Base-by-base conservation (phyloP, 2,888 invertebrate genomes). In the Danaus chrysippus region DNA sequence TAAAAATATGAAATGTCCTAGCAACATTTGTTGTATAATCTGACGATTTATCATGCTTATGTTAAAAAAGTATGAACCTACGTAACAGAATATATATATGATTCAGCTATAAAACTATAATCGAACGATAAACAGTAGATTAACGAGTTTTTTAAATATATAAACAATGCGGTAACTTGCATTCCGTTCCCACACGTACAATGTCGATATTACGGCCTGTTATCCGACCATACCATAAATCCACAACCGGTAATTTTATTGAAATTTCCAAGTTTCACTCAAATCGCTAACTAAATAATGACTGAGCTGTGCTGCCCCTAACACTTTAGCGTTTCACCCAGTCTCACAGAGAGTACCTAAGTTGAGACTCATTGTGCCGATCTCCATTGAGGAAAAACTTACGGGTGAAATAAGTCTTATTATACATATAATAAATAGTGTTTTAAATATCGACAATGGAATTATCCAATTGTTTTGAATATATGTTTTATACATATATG, bases 251-350 rank as follows among this genome's bases (percentile, higher is more conserved):
- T 73, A 84, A 87, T 87, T 86, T 84, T 73, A 75, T 75, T 77
- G 76, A 81, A 65, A 82, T 82, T 82, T 84, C 84, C 77, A 82
- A 82, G 81, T 86, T 87, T 84, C 84, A 83, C 83, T 84, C 76
- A 81, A 84, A 81, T 81, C 76, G 75, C 80, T 80, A 84, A 84
- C 84, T 82, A 78, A 84, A 82, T 84, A 86, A 86, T 83, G 80
- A 85, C 79, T 77, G 76, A 74, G 80, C 79, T 77, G 71, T 70
- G 73, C 71, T 73, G 76, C 76, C 76, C 77, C 74, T 75, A 79
- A 86, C 84, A 86, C 86, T 87, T 86, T 83, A 82, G 76, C 79
- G 77, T 85, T 85, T 86, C 84, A 82, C 86, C 72, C 63, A 68
- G 74, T 34, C 23, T 34, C 23, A 34, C 65, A 70, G 66, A 68